Base-by-base conservation (phyloP, 2,113 vertebrate species). In the Silurus asotus region DNA sequence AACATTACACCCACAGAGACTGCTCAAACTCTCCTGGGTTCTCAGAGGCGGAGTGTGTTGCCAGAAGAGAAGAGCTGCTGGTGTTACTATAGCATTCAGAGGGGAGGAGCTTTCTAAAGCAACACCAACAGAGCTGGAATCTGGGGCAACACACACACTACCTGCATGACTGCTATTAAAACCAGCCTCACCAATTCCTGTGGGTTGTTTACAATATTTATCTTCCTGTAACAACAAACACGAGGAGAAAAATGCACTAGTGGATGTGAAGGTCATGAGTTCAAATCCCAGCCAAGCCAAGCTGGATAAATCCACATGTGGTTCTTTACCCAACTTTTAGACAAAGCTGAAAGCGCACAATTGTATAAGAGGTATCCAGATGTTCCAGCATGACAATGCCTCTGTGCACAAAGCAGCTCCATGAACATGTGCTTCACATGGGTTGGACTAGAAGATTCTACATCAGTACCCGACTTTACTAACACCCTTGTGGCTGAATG, bases 11-110 rank as follows among this genome's bases (percentile, higher is more conserved):
- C 28, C 25, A 37, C 37, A 48, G 49, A 58, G 7, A 55, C 19
- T 9, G 64, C 62, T 70, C 61, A 19, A 59, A 20, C 51, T 79
- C n/a, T 19, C 13, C 14, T 28, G 37, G 45, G 19, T n/a, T 62
- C 23, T 17, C 59, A 45, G 58, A 15, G 53, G 37, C 45, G 7
- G 19, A 90, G 87, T 84, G 78, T 0, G 90, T 93, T 92, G 88
- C 90, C 88, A 92, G 91, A 80, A 92, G 51, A 17, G 64, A 88
- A 91, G 89, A 81, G 92, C 48, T 0, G 55, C 78, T n/a, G 25
- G 64, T 19, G 87, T 75, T 70, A 78, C 81, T 37, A 81, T 69
- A 59, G 55, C 55, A 64, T 83, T 75, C 78, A 72, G 45, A 51
- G 48, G 78, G 82, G 77, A n/a, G 87, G 87, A 72, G 81, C 51